A percentile compares a stretch with the other conserved stretches of the same genome.
phyloP scores from a whole-genome alignment of 2,888 invertebrate genomes.

The Sthenelais limicola region DNA sequence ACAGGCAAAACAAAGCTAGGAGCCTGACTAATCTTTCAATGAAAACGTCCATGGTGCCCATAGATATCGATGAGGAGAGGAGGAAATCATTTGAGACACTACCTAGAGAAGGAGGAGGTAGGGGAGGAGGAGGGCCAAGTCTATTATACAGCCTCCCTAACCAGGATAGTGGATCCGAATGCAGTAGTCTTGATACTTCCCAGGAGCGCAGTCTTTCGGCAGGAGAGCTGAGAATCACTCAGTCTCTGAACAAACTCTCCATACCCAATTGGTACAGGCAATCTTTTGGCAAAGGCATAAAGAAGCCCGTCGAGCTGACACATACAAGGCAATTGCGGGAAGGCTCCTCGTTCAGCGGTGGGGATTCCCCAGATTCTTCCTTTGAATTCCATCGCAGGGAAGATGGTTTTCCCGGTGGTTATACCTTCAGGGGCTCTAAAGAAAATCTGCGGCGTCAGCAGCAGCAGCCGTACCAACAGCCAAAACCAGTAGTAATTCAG shows the following conservation, averaged over 20 bases:
- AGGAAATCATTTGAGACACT: conserved; percentile 29
- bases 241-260: conserved; percentile 92
- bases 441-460: no score
- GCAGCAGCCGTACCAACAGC: no score
- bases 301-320: conserved; percentile 42
- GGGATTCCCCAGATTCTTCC: not conserved
- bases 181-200: conserved; percentile 2
- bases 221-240: conserved; percentile 93
- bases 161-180: not conserved
- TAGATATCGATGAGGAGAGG: conserved; percentile 34
- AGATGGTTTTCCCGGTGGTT: no score
- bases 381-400: no score
- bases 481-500: conserved; percentile 43
- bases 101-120: conserved; percentile 10
- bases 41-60: conserved; percentile 8
- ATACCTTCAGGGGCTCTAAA: no score
- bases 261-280: conserved; percentile 95
- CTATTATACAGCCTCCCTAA: conserved; percentile 24
- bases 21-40: conserved; percentile 40
- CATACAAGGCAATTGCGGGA: conserved; percentile 29
- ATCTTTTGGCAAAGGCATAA: conserved; percentile 51
- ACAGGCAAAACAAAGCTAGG: conserved; percentile 7
- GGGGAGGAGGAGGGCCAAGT: no score
- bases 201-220: conserved; percentile 84
- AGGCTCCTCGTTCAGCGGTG: not conserved